Evolutionary conservation across 2,888 invertebrate genomes (phyloP), one percentile per base, ranked within the genome.

Genomic region (Drosophila subquinaria): DNA sequence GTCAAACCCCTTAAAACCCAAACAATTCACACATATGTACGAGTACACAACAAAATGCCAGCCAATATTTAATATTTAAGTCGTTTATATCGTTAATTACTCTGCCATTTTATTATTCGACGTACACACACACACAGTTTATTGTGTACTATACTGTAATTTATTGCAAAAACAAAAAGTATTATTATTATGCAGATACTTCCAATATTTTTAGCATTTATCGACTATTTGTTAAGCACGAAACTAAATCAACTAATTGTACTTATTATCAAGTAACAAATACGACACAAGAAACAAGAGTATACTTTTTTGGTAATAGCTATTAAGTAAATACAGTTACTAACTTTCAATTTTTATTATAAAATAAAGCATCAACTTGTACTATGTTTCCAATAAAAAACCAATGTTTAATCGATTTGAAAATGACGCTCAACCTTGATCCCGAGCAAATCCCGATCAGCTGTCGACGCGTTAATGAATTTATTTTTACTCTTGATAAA

Each of bases 131-230:
- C 23, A n/a, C 23, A 23, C 23, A 23, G 27, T 35, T 20, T 20
- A 30, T 10, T n/a, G 60, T 81, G 86, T 23, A 23, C 23, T 23
- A 23, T 74, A 77, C 64, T 72, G 80, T 89, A 88, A 89, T 88
- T 86, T 88, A 85, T 85, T 70, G 81, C 71, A 56, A 83, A 83
- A 66, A 69, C 67, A 50, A 53, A 38, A 71, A 76, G 47, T 57
- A 76, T 88, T 83, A 83, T 87, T 86, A 86, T 85, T 82, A 82
- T 87, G 76, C 87, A 79, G 73, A 72, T 83, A 88, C 89, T 86
- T 86, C 90, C 90, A 83, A 80, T 86, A 84, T 72, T 79, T 85
- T 72, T 73, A 88, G 80, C 80, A 70, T 71, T 87, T 84, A 59
- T 38, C 47, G 13, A 59, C 38, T 27, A 82, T 66, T 68, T 69